Conservation (phyloP, 2,113 vertebrate genomes). For the Sander vitreus region DNA sequence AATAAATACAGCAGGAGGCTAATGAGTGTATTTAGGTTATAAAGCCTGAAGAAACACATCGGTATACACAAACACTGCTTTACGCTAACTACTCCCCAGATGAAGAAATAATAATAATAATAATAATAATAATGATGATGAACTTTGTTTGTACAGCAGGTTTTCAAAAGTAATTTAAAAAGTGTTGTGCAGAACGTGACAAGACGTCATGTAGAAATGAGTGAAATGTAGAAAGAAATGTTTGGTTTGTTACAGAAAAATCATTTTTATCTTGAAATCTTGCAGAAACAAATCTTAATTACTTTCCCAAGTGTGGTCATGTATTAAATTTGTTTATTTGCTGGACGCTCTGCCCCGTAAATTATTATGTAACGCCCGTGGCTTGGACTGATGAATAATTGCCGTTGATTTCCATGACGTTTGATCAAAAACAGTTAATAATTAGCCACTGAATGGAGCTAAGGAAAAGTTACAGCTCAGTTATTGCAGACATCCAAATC, state of each 20-base stretch:
- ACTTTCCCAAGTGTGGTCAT: slow-evolving; percentile 26
- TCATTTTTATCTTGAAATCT: slow-evolving; percentile 18
- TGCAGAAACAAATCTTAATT: too few relatives aligned
- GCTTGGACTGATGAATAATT: slow-evolving; percentile 34
- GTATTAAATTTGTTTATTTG: slow-evolving; percentile 48
- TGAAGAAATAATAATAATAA: slow-evolving; percentile 65
- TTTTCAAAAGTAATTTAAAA: slow-evolving; percentile 17
- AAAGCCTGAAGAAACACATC: slow-evolving; percentile 57
- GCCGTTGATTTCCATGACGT: slow-evolving; percentile 43
- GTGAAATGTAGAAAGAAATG: background rate
- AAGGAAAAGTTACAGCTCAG: slow-evolving; percentile 48
- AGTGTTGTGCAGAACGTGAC: background rate
- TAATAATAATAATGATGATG: slow-evolving; percentile 62
- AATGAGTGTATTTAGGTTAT: slow-evolving; percentile 68
- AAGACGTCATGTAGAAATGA: background rate
- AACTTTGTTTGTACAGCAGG: slow-evolving; percentile 64
- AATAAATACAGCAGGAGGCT: slow-evolving; percentile 66
- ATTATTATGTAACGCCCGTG: slow-evolving; percentile 9
- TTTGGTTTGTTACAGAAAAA: slow-evolving; percentile 20
- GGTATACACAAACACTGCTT: slow-evolving; percentile 59
- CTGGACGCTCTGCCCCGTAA: background rate
- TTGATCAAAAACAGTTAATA: slow-evolving; percentile 54
- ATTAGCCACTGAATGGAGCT: slow-evolving; percentile 33
- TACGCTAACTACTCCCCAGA: slow-evolving; percentile 67
- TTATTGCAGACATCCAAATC: slow-evolving; percentile 35